Evolutionary conservation across 2,888 invertebrate species (phyloP).

Genomic region (Rhamphomyia laevipes): DNA sequence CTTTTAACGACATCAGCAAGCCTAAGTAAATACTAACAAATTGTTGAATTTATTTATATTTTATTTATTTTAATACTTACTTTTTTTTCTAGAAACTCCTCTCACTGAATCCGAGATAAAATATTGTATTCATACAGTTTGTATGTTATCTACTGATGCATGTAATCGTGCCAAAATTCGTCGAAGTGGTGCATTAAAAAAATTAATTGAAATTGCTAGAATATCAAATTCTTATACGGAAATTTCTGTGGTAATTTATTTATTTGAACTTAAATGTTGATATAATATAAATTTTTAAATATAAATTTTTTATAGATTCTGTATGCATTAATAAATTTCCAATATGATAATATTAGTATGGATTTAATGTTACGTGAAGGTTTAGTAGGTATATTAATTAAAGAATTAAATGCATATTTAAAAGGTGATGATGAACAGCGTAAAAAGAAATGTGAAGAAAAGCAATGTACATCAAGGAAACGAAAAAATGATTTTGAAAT

Average conservation of each 20-base stretch:
- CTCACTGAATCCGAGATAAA: conserved; percentile 28
- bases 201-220: conserved; percentile 29
- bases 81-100: conserved; percentile 15
- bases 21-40: conserved; percentile 16
- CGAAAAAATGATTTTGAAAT: conserved; percentile 19
- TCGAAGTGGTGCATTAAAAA: conserved; percentile 31
- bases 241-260: conserved; percentile 24
- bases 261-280: neutral
- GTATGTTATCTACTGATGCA: conserved; percentile 31
- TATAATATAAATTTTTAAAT: neutral
- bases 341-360: conserved; percentile 37
- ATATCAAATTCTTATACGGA: conserved; percentile 28
- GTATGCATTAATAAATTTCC: conserved; percentile 39
- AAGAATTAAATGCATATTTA: conserved; percentile 34
- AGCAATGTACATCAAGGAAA: conserved; percentile 22
- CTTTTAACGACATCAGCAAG: conserved; percentile 25
- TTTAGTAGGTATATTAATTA: conserved; percentile 41
- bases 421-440: conserved; percentile 28
- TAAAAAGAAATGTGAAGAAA: conserved; percentile 30
- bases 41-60: neutral
- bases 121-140: conserved; percentile 33
- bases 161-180: conserved; percentile 37
- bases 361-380: conserved; percentile 44
- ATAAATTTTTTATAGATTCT: conserved; percentile 24
- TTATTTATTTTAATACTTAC: neutral